Conservation (phyloP, 2,113 vertebrate genomes). For the Accipiter virgatus region DNA sequence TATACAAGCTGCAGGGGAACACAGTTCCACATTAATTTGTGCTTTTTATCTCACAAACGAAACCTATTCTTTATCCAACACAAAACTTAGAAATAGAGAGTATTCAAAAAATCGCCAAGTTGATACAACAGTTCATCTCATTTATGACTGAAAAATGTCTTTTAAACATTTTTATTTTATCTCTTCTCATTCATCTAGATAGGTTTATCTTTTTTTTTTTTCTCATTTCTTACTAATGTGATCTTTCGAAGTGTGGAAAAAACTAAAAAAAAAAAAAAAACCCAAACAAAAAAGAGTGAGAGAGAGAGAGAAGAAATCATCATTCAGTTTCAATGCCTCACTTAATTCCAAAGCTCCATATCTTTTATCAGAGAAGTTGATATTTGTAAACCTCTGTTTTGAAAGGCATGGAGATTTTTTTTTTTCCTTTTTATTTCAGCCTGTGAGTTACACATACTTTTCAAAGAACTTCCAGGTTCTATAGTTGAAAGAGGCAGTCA, state of each 20-base stretch:
- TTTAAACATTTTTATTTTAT: background rate
- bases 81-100: background rate
- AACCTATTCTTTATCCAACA: constrained; percentile 3
- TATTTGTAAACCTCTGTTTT: background rate
- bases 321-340: background rate
- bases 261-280: background rate
- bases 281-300: background rate
- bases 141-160: background rate
- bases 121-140: background rate
- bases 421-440: background rate
- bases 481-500: background rate
- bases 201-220: background rate
- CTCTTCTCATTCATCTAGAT: background rate
- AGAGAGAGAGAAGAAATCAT: background rate
- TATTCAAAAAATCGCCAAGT: background rate
- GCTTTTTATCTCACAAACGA: background rate
- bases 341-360: background rate
- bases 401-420: background rate
- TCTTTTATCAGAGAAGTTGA: background rate
- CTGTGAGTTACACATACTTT: background rate
- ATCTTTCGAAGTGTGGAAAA: background rate
- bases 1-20: background rate
- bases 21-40: background rate
- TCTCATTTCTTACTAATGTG: background rate
- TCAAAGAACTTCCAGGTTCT: background rate